Conservation (phyloP, 2,797 vertebrate species). For the Pseudochaenichthys georgianus region DNA sequence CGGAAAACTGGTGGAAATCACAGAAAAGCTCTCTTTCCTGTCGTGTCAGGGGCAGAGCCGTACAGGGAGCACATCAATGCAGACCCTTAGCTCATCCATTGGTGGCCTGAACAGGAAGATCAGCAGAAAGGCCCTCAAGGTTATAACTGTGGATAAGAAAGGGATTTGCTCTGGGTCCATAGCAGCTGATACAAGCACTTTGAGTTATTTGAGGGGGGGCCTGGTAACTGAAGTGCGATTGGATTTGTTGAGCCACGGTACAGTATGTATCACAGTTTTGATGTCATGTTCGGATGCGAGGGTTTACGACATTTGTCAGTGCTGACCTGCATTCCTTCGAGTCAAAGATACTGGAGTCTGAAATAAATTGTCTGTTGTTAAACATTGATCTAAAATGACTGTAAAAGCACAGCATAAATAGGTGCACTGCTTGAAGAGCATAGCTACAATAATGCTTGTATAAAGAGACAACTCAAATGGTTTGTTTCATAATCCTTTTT, state of each 20-base stretch:
- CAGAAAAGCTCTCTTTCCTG: constrained; percentile 47
- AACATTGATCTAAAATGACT: neutral
- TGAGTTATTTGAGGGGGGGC: constrained; percentile 53
- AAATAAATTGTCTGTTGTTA: neutral
- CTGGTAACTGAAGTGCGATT: constrained; percentile 44
- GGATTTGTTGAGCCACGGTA: constrained; percentile 26
- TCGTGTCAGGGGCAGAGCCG: constrained; percentile 50
- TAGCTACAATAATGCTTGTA: neutral
- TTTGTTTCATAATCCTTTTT: neutral
- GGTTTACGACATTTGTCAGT: constrained; percentile 9
- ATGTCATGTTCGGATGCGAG: constrained; percentile 2
- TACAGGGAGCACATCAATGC: constrained; percentile 68
- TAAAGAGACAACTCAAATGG: neutral
- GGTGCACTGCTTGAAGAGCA: neutral
- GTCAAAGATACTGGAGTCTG: neutral
- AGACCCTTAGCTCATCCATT: constrained; percentile 71
- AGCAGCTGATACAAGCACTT: constrained; percentile 75
- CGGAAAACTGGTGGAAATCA: constrained; percentile 63
- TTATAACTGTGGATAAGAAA: constrained; percentile 71
- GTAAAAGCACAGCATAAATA: neutral
- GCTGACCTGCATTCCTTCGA: neutral
- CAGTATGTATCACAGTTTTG: constrained; percentile 24
- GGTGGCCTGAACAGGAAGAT: constrained; percentile 70
- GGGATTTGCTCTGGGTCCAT: constrained; percentile 64
- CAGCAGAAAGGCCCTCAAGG: constrained; percentile 68